These are phyloP conservation scores for Eurosta solidaginis DNA, from an alignment of 1,140 invertebrate species.

Conservation along the genomic window DNA sequence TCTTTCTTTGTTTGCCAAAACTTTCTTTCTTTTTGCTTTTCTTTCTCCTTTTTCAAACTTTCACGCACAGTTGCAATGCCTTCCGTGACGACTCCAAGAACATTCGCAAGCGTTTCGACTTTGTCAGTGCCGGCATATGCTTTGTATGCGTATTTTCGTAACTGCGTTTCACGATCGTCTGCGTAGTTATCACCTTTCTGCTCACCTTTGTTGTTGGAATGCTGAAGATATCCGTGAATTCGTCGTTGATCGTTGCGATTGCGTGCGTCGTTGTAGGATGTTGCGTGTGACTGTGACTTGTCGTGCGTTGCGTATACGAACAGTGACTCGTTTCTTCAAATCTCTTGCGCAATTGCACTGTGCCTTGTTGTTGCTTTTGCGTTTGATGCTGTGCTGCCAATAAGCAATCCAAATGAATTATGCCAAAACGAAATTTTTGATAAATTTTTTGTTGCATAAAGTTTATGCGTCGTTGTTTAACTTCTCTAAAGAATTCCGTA, in stretches of 20 bases:
- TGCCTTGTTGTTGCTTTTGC: neutral
- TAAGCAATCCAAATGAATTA: conserved; percentile 18
- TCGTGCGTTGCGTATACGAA: neutral
- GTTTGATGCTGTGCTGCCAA: neutral
- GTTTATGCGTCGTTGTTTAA: conserved; percentile 19
- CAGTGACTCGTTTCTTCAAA: neutral
- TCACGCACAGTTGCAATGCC: neutral
- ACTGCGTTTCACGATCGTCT: neutral
- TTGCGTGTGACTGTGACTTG: neutral
- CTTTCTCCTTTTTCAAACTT: neutral
- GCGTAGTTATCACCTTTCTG: neutral
- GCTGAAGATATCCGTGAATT: too few species aligned
- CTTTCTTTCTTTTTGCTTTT: neutral
- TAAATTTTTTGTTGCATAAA: conserved; percentile 25
- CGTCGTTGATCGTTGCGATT: neutral
- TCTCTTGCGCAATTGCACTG: conserved; percentile 31
- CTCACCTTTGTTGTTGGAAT: too few species aligned
- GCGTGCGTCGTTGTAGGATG: neutral
- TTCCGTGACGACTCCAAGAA: neutral
- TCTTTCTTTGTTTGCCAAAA: neutral
- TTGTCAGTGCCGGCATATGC: neutral
- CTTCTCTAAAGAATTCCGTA: conserved; percentile 24
- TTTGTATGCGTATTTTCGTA: neutral
- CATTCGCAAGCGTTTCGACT: neutral
- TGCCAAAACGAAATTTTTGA: conserved; percentile 31